Evolutionary conservation across 2,888 invertebrate species (phyloP), one percentile per base, ranked within the genome.

Genomic region (Trichopria drosophilae): DNA sequence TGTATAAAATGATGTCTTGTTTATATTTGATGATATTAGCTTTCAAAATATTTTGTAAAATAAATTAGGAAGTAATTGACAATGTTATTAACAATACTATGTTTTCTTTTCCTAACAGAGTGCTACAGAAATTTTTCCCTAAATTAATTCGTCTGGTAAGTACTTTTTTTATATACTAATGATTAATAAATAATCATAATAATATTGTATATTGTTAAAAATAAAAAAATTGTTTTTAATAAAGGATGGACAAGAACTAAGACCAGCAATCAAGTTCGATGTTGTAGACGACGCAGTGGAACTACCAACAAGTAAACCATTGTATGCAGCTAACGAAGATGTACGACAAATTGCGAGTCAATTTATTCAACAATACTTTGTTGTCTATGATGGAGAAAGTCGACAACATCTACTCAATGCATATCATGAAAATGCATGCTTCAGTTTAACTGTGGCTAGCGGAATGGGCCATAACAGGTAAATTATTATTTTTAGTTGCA

Each of bases 231-330:
- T 18, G 19, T 36, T 32, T 15, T 28, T 57, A 49, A 12, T 9
- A 47, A 34, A 95, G 95, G 94, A 95, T 75, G 90, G 89, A 58
- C 81, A 82, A 56, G 86, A 86, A 20, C 80, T 95, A 37, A 89
- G 92, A 2, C 88, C 90, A n/a, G 86, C 88, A 15, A 93, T 95
- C 47, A 83, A 86, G 2, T 95, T 95, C 78, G 94, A 94, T 76
- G 82, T 94, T 22, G 80, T 82, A 22, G 87, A 90, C 58, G 84
- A 84, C 48, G 61, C 55, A 28, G 72, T 77, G 0, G 75, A 79
- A n/a, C 67, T 91, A 3, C 93, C 92, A 1, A 76, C 81, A 1
- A 77, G 82, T 0, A 81, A 84, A 68, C 87, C 87, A 57, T 88
- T 88, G 6, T 93, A 86, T 57, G 56, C 62, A 13, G n/a, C n/a